Percentiles rank a stretch among this genome's conserved stretches.
Conservation (phyloP, 2,888 invertebrate species). For the Halictus quadricinctus region DNA sequence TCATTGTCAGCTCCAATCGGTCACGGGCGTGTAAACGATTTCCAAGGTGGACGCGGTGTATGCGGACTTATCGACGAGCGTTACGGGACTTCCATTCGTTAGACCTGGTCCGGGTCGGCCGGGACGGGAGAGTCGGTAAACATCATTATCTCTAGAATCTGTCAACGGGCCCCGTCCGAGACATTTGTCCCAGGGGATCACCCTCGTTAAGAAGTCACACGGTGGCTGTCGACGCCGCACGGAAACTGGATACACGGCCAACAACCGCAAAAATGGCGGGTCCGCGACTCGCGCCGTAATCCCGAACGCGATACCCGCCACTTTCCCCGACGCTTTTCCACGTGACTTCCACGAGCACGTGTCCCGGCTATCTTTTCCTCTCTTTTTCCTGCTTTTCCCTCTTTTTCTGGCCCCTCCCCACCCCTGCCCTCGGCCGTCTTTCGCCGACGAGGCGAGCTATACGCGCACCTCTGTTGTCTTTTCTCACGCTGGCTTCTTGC, state of each 20-base stretch:
- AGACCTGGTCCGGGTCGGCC: constrained; percentile 4
- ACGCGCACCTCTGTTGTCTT: constrained; percentile 27
- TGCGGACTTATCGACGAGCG: constrained; percentile 60
- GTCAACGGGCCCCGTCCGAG: constrained; percentile 49
- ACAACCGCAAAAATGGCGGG: constrained; percentile 40
- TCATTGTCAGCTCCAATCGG: constrained; percentile 22
- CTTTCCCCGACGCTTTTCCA: constrained; percentile 47
- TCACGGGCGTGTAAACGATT: constrained; percentile 15
- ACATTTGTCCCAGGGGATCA: constrained; percentile 61
- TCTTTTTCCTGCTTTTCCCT: background rate
- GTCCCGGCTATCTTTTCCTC: constrained; percentile 18
- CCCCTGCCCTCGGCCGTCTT: background rate
- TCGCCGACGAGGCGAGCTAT: background rate
- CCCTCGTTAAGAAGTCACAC: constrained; percentile 60
- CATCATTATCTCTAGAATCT: constrained; percentile 67
- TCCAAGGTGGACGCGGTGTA: background rate
- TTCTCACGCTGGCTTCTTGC: constrained; percentile 26
- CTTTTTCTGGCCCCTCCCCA: background rate
- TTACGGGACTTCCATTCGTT: constrained; percentile 41
- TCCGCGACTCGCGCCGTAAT: constrained; percentile 39
- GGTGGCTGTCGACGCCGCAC: constrained; percentile 24
- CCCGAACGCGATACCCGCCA: constrained; percentile 49
- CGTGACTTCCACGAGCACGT: constrained; percentile 48
- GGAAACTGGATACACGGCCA: constrained; percentile 26
- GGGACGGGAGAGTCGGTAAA: constrained; percentile 52